Percentiles rank a stretch among this genome's conserved stretches.
phyloP scores from a whole-genome alignment of 2,888 invertebrate species.

The Lacanobia wlatinum region DNA sequence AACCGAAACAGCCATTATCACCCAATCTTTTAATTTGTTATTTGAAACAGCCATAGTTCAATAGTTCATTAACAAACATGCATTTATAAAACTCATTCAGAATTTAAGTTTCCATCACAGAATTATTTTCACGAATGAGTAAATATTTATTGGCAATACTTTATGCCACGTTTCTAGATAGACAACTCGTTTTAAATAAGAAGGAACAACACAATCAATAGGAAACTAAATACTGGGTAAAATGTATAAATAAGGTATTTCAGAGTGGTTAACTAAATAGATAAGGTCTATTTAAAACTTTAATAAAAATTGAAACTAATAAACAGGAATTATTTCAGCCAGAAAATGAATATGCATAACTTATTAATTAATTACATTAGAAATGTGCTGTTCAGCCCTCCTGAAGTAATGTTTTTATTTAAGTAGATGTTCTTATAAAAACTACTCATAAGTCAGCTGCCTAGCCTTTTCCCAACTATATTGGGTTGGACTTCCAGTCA shows the following conservation, averaged over 20 bases:
- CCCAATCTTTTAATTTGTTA: background rate
- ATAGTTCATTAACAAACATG: background rate
- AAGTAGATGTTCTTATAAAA: background rate
- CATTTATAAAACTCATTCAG: background rate
- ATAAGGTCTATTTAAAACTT: too few species aligned
- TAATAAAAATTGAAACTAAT: too few species aligned
- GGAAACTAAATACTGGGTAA: background rate
- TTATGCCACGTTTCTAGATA: background rate
- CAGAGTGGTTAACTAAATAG: too few species aligned
- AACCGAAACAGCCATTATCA: background rate
- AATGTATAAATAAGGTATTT: background rate
- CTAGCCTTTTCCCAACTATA: too few species aligned
- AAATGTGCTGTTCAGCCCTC: too few species aligned
- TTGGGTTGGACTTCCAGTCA: too few species aligned
- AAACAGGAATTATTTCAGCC: too few species aligned
- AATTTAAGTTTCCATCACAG: background rate
- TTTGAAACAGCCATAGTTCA: background rate
- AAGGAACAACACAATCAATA: too few species aligned
- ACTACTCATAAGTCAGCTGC: background rate
- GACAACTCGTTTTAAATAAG: too few species aligned
- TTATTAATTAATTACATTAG: too few species aligned
- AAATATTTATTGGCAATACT: background rate
- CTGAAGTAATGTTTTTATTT: background rate
- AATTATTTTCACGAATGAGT: background rate
- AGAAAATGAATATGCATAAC: too few species aligned